Percentiles rank a stretch among this genome's conserved stretches.
Evolutionary conservation across 2,888 invertebrate species (phyloP).

Genomic region (Erynnis tages): DNA sequence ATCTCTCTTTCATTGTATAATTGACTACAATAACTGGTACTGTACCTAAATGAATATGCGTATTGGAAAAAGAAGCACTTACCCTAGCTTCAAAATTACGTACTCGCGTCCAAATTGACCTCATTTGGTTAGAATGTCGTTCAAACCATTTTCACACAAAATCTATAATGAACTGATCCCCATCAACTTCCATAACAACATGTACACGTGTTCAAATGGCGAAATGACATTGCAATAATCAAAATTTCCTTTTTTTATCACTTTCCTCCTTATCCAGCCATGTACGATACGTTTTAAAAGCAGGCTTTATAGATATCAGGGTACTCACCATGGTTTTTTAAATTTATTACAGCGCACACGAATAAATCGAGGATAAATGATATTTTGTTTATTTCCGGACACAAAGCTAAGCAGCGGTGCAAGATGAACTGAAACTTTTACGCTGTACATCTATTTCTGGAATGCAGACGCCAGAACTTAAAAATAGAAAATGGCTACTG

Average conservation of each 20-base stretch:
- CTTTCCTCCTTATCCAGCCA: too few species aligned
- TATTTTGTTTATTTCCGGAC: conserved; percentile 8
- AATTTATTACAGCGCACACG: too few species aligned
- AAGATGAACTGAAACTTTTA: conserved; percentile 54
- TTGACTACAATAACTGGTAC: too few species aligned
- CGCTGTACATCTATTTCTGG: conserved; percentile 63
- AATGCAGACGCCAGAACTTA: conserved; percentile 58
- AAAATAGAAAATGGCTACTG: conserved; percentile 63
- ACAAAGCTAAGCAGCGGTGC: conserved; percentile 37
- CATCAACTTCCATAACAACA: not conserved
- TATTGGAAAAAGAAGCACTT: not conserved
- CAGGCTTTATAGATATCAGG: too few species aligned
- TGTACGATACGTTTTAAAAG: too few species aligned
- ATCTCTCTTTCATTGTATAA: too few species aligned
- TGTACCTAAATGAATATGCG: too few species aligned
- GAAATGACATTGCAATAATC: conserved; percentile 31
- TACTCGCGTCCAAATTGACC: conserved; percentile 61
- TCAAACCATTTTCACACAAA: not conserved
- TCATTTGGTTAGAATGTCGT: conserved; percentile 38
- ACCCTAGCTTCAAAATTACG: conserved; percentile 41
- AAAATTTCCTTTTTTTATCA: not conserved
- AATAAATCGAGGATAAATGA: too few species aligned
- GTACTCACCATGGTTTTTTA: too few species aligned
- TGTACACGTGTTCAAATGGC: not conserved
- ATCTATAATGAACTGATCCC: not conserved